These are phyloP conservation scores for Formica selysi DNA, from an alignment of 1,140 invertebrate genomes.

Conservation along the genomic window DNA sequence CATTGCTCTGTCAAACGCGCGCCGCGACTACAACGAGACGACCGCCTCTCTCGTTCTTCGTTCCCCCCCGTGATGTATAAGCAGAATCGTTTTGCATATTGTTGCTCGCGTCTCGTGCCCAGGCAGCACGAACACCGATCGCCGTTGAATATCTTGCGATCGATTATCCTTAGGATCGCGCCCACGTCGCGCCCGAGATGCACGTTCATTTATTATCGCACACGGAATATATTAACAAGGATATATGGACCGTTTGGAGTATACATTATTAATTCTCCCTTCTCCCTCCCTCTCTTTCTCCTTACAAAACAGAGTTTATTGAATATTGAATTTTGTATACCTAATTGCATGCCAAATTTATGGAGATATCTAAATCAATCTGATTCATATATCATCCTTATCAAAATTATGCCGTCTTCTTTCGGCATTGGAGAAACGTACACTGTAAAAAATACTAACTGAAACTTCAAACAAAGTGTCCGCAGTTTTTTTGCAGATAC, in stretches of 20 bases:
- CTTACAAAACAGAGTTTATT: background rate
- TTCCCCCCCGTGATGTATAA: slow-evolving; percentile 28
- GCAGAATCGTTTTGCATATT: slow-evolving; percentile 55
- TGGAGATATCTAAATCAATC: slow-evolving; percentile 15
- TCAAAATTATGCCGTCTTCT: background rate
- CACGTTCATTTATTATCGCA: slow-evolving; percentile 19
- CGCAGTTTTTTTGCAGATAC: no score
- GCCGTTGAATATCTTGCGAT: slow-evolving; percentile 19
- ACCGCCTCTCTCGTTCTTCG: no score
- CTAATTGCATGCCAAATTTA: background rate
- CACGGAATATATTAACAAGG: background rate
- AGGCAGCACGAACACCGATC: background rate
- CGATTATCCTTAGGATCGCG: slow-evolving; percentile 35
- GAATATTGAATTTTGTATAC: slow-evolving; percentile 23
- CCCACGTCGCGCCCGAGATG: background rate
- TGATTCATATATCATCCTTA: slow-evolving; percentile 5
- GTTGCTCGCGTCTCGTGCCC: background rate
- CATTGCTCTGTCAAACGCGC: slow-evolving; percentile 58
- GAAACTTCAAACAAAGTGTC: no score
- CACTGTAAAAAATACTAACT: no score
- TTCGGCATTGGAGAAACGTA: background rate
- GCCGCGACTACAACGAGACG: background rate
- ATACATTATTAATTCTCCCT: background rate
- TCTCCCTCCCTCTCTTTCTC: no score
- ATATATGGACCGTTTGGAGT: background rate